Evolutionary conservation across 2,888 invertebrate species (phyloP).

Genomic region (Liodrosophila aerea): DNA sequence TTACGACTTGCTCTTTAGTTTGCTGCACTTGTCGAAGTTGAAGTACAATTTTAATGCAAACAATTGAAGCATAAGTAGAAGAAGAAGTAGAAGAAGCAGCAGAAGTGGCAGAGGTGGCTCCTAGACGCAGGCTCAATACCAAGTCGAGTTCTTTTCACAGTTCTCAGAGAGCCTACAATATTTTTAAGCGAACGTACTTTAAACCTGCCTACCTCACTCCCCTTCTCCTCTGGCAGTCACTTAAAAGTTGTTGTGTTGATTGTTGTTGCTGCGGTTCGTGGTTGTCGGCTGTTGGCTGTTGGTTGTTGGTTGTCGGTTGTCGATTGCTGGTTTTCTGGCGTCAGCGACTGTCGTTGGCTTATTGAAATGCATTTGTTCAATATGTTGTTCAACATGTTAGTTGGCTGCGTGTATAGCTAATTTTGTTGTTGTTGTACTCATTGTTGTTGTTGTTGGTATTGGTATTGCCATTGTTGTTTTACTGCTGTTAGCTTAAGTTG

Average conservation of each 20-base stretch:
- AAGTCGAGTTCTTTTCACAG: constrained; percentile 4
- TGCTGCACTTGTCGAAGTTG: constrained; percentile 69
- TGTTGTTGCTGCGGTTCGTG: constrained; percentile 48
- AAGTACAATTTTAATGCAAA: constrained; percentile 76
- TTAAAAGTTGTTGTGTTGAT: constrained; percentile 58
- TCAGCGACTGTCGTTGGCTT: constrained; percentile 66
- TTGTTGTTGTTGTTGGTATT: constrained; percentile 27
- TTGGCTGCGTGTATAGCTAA: constrained; percentile 42
- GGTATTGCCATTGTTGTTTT: constrained; percentile 32
- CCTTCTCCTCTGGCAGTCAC: constrained; percentile 30
- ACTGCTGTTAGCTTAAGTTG: constrained; percentile 67
- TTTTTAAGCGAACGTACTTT: constrained; percentile 34
- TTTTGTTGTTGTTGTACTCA: constrained; percentile 50
- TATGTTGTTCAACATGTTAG: constrained; percentile 74
- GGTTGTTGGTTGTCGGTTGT: constrained; percentile 41
- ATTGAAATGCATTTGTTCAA: constrained; percentile 74
- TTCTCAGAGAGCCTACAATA: neutral
- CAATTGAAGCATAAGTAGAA: constrained; percentile 71
- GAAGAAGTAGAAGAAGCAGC: constrained; percentile 32
- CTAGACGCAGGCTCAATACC: constrained; percentile 36
- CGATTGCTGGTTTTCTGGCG: constrained; percentile 33
- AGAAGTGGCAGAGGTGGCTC: constrained; percentile 11
- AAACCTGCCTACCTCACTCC: constrained; percentile 15
- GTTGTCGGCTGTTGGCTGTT: constrained; percentile 46
- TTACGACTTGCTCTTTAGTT: constrained; percentile 35